Percentiles rank a stretch among this genome's conserved stretches.
These are phyloP conservation scores for Apostichopus parvimensis DNA, from an alignment of 35 echinoderm and acorn worm genomes.

Conservation along the genomic window DNA sequence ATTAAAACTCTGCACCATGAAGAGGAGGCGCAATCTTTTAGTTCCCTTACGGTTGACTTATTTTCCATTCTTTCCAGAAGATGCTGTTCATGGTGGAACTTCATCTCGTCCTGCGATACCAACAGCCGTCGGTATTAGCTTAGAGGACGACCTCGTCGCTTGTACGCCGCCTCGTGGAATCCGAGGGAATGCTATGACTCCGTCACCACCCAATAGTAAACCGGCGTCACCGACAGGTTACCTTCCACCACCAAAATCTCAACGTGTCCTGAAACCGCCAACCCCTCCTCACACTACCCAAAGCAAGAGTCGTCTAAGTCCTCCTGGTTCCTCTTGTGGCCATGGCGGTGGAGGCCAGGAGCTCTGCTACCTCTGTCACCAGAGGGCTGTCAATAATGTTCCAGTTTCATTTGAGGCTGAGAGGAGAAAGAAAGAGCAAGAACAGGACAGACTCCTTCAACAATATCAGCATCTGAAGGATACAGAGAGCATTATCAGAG, in stretches of 20 bases:
- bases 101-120: constrained; percentile 71
- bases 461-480: constrained; percentile 55
- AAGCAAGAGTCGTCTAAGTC: constrained; percentile 26
- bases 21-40: neutral
- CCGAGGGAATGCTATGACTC: constrained; percentile 63
- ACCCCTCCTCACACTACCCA: constrained; percentile 58
- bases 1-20: neutral
- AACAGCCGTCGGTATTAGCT: constrained; percentile 72
- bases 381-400: constrained; percentile 90
- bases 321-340: constrained; percentile 49
- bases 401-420: constrained; percentile 86
- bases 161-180: constrained; percentile 72
- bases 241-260: constrained; percentile 27
- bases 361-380: constrained; percentile 95
- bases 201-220: constrained; percentile 89
- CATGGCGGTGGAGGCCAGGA: constrained; percentile 74
- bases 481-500: no score
- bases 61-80: neutral
- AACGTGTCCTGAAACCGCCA: constrained; percentile 44
- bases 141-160: constrained; percentile 65
- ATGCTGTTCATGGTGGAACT: neutral
- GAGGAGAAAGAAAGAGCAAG: constrained; percentile 82
- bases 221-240: constrained; percentile 56
- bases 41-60: neutral
- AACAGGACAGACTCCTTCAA: constrained; percentile 87